phyloP scores from a whole-genome alignment of 2,797 vertebrate genomes.

The Poecilia velifera region DNA sequence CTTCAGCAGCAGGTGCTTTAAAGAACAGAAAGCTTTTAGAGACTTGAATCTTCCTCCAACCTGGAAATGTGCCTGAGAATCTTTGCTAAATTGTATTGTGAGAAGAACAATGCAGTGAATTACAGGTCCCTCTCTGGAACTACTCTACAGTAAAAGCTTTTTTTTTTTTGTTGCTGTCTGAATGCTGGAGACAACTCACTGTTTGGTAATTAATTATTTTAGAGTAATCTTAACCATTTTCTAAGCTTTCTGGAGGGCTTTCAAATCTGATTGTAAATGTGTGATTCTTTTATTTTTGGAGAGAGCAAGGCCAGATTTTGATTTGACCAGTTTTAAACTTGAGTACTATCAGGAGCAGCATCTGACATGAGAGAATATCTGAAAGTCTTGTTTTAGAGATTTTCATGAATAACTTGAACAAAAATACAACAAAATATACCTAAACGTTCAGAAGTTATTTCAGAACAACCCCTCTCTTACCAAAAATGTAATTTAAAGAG shows the following conservation, averaged over 20 bases:
- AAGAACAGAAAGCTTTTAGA: background rate
- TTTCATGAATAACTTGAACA: background rate
- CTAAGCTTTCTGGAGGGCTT: background rate
- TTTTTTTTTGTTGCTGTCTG: background rate
- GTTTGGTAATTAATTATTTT: background rate
- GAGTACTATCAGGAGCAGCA: background rate
- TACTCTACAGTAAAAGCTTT: background rate
- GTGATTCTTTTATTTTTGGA: background rate
- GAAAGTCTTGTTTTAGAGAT: background rate
- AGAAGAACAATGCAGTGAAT: background rate
- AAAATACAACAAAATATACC: background rate
- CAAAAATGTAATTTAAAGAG: background rate
- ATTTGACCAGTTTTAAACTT: background rate
- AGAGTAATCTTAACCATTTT: background rate
- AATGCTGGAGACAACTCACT: background rate
- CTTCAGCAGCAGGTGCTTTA: background rate
- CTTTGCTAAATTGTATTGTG: background rate
- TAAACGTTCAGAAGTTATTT: background rate
- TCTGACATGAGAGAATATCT: background rate
- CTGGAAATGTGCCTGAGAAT: background rate
- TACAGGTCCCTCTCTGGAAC: background rate
- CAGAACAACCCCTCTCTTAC: background rate
- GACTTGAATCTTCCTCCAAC: background rate
- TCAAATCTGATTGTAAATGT: background rate
- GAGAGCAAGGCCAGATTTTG: background rate